Base-by-base conservation (phyloP, 2,888 invertebrate genomes). In the Agriopis marginaria region DNA sequence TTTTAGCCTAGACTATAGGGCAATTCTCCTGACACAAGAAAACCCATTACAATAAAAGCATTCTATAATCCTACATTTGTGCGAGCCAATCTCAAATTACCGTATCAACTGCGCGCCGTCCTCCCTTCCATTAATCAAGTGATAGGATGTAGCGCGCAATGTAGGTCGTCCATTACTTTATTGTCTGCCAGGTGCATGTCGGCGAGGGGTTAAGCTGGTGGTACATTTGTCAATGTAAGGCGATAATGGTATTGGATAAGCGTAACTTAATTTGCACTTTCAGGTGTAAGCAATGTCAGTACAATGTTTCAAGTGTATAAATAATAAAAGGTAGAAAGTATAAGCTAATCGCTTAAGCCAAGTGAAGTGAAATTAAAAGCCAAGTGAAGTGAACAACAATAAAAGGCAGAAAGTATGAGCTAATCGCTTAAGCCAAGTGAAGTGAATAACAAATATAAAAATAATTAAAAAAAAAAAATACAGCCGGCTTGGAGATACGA, bases 141-240 rank as follows among this genome's bases (percentile, higher is more conserved):
- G 80, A 83, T 82, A 80, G 84, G 76, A 79, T 80, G 79, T 79
- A 85, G 78, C 83, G 78, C 74, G 87, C 85, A 85, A 84, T 86
- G 87, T 84, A 86, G 82, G 77, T 76, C 82, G 81, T 79, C 87
- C 87, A 88, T 88, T 88, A 87, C 84, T 77, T 82, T 87, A 88
- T 88, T 88, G 85, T 87, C 83, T 82, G 82, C 82, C 86, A 88
- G 87, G 86, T 86, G 86, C 79, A 82, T 72, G 75, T 70, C 70
- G 73, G 71, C 63, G 68, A 47, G 70, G 69, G 74, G 75, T 73
- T 76, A 76, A 74, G 71, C 68, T 63, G 72, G 75, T 77, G 77
- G 66, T 75, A 83, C 77, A 83, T 86, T 86, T 84, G 84, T 86
- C 83, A 85, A 82, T 79, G 81, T 81, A 83, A 83, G 75, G 79